These are phyloP conservation scores for Adrianichthys oophorus DNA, from an alignment of 2,797 vertebrate species.

Conservation along the genomic window DNA sequence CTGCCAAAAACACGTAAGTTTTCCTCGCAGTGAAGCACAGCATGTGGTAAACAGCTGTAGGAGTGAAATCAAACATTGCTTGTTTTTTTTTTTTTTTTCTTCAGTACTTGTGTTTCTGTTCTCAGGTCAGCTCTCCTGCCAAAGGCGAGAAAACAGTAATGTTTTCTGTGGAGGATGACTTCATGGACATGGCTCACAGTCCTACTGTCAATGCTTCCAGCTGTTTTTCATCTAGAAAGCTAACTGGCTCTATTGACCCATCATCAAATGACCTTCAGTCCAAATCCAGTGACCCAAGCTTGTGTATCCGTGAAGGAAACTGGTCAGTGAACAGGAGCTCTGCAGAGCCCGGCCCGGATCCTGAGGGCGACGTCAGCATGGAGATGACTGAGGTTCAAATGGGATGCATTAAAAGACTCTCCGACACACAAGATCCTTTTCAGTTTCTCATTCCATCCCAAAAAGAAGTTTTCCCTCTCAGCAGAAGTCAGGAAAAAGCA, in stretches of 20 bases:
- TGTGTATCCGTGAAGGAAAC: no score
- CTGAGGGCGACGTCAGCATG: conserved; percentile 40
- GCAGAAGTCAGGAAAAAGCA: conserved; percentile 48
- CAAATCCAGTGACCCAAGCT: conserved; percentile 20
- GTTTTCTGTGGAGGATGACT: conserved; percentile 78
- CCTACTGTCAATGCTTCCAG: conserved; percentile 81
- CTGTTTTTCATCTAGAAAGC: conserved; percentile 12
- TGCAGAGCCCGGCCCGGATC: conserved; percentile 5
- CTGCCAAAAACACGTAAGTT: conserved; percentile 56
- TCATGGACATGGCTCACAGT: conserved; percentile 88
- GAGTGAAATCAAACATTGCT: no score
- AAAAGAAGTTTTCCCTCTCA: conserved; percentile 9
- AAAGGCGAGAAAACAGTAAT: conserved; percentile 78
- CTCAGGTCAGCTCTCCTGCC: conserved; percentile 45
- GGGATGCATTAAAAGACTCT: conserved; percentile 17
- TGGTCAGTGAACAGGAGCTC: not conserved
- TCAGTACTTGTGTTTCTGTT: conserved; percentile 6
- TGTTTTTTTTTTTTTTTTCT: no score
- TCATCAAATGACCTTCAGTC: conserved; percentile 45
- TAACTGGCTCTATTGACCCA: conserved; percentile 22
- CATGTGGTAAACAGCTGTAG: no score
- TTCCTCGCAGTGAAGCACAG: not conserved
- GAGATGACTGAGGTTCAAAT: conserved; percentile 57
- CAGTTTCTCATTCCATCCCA: conserved; percentile 23
- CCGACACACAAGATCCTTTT: conserved; percentile 7